These are phyloP conservation scores for Drosophila maculinotata DNA, from an alignment of 2,888 invertebrate species.

Conservation along the genomic window DNA sequence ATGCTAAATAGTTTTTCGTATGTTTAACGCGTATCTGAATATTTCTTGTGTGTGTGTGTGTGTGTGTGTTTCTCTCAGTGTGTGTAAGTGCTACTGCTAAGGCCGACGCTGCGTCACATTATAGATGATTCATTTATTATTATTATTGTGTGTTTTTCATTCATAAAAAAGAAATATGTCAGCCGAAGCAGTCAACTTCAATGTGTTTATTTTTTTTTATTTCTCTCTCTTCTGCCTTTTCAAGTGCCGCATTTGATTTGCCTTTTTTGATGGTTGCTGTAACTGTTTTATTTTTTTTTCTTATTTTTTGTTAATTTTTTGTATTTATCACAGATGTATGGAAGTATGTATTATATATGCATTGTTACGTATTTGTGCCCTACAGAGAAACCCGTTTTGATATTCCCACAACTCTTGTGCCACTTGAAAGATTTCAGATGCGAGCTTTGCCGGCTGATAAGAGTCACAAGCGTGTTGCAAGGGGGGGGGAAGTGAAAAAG, in stretches of 20 bases:
- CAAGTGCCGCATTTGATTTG: constrained; percentile 72
- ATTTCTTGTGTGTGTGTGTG: constrained; percentile 12
- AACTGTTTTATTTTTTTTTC: constrained; percentile 31
- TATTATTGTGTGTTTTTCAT: constrained; percentile 53
- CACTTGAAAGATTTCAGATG: constrained; percentile 54
- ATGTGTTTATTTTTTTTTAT: constrained; percentile 23
- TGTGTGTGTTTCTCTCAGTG: constrained; percentile 6
- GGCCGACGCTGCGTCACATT: constrained; percentile 61
- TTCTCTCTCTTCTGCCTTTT: constrained; percentile 39
- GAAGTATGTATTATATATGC: constrained; percentile 28
- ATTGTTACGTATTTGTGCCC: constrained; percentile 73
- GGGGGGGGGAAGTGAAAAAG: not conserved
- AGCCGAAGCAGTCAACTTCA: constrained; percentile 25
- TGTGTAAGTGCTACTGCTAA: constrained; percentile 54
- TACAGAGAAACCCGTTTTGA: constrained; percentile 70
- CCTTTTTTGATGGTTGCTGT: constrained; percentile 37
- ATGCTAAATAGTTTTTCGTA: constrained; percentile 66
- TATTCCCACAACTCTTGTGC: constrained; percentile 61
- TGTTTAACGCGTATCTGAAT: constrained; percentile 42
- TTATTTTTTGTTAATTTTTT: constrained; percentile 17
- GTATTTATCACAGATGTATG: constrained; percentile 38
- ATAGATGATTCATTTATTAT: constrained; percentile 67
- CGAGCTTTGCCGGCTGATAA: constrained; percentile 40
- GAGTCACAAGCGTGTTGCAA: constrained; percentile 4
- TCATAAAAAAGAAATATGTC: constrained; percentile 70